These are phyloP conservation scores for Cygnus olor DNA, from an alignment of 2,797 vertebrate species.

Conservation along the genomic window DNA sequence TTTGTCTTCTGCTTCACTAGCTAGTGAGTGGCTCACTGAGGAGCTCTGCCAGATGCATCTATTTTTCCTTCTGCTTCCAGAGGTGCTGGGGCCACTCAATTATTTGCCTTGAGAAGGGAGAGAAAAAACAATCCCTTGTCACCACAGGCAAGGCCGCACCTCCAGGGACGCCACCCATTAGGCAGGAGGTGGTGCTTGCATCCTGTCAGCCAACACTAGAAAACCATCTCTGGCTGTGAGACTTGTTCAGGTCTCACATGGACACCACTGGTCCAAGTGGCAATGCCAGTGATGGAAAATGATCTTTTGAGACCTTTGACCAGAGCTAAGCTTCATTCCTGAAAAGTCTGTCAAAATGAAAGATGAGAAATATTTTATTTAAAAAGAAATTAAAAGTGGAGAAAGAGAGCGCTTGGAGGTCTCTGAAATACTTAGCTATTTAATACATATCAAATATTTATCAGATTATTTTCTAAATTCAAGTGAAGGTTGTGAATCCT, in stretches of 20 bases:
- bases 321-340: background rate
- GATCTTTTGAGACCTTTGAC: background rate
- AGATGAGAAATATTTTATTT: background rate
- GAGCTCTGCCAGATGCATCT: background rate
- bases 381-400: background rate
- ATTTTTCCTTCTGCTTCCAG: background rate
- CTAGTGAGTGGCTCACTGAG: background rate
- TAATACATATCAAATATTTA: conserved; percentile 49
- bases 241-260: background rate
- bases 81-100: background rate
- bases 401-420: conserved; percentile 15
- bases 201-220: background rate
- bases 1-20: background rate
- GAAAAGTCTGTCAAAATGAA: background rate
- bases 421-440: conserved; percentile 9
- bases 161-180: background rate
- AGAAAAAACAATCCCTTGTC: background rate
- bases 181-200: background rate
- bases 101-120: background rate
- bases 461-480: conserved; percentile 18
- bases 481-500: conserved; percentile 31
- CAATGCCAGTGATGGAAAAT: background rate
- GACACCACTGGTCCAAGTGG: background rate
- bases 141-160: background rate
- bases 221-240: background rate